Evolutionary conservation across 2,888 invertebrate genomes (phyloP).

Genomic region (Elgonia sp.): DNA sequence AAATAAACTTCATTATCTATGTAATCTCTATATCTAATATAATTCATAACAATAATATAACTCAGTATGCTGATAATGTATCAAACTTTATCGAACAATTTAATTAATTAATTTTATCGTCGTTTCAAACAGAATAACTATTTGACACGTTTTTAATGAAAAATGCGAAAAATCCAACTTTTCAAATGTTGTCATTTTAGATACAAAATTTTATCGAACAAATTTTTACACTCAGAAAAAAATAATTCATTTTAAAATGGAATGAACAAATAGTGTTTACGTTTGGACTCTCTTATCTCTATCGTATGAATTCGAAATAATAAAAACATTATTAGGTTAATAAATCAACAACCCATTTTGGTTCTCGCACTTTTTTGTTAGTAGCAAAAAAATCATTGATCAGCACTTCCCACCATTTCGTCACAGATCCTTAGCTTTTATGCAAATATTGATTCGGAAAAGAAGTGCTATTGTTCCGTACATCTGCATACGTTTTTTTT

Average conservation of each 20-base stretch:
- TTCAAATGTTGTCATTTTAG: too few relatives aligned
- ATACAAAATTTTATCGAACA: too few relatives aligned
- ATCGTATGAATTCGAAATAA: constrained; percentile 6
- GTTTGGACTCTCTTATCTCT: not conserved
- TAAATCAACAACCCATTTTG: constrained; percentile 56
- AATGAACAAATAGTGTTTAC: not conserved
- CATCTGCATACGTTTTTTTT: constrained; percentile 82
- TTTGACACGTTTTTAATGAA: too few relatives aligned
- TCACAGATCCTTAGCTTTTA: constrained; percentile 84
- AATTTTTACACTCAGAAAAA: too few relatives aligned
- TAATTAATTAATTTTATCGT: constrained; percentile 5
- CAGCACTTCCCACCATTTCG: constrained; percentile 82
- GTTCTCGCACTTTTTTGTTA: constrained; percentile 2
- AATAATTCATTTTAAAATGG: too few relatives aligned
- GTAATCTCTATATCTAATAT: constrained; percentile 1
- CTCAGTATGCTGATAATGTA: not conserved
- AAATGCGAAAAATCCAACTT: too few relatives aligned
- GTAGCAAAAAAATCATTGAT: constrained; percentile 66
- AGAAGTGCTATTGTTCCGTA: constrained; percentile 78
- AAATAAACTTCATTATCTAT: constrained; percentile 22
- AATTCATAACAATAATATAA: constrained; percentile 1
- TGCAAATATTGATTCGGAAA: constrained; percentile 84
- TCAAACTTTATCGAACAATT: not conserved
- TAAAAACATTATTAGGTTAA: constrained; percentile 34
- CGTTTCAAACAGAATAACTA: not conserved